Evolutionary conservation across 2,797 vertebrate species (phyloP), one percentile per base, ranked within the genome.

Genomic region (Rhabdomys pumilio): DNA sequence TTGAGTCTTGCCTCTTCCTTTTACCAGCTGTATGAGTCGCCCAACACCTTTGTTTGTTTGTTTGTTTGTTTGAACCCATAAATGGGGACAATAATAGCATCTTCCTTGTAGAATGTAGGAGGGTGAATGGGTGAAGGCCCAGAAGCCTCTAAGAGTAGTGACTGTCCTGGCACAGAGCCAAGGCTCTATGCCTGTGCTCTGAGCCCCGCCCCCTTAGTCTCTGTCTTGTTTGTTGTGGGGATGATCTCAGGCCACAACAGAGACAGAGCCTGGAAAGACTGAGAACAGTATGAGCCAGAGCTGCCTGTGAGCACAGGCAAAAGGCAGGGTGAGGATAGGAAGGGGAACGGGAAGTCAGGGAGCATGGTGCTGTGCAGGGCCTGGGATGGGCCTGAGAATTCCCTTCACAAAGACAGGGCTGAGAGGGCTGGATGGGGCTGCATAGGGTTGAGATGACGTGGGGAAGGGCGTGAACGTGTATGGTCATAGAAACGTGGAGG

Each of bases 1-100:
- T 89, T 93, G 61, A 91, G 38, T 88, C 69, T 44, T 88, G 72
- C 24, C 82, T 90, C 69, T 91, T 44, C 41, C 34, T 73, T 67
- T 65, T 65, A 11, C 53, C 67, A 88, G 17, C 38, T 47, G 19
- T 38, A 14, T 63, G 63, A 89, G 34, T 59, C 87, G 77, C 8
- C 55, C 63, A 80, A 72, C 26, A 82, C 17, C 34, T 57, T 57
- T 3, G 19, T 50, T 19, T 69, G 67, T 55, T 90, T 69, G 67
- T 55, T 90, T 31, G 1, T 9, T 79, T 10, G 12, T 91, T 67
- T 81, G 65, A 57, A 34, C 59, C 59, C 26, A 87, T n/a, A 87
- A 75, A 61, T 63, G 69, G 26, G 22, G 20, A 7, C 29, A 22
- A 65, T 65, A 53, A 53, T 59, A 76, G 31, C n/a, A 44, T 90